These are phyloP conservation scores for Metopolophium dirhodum DNA, from an alignment of 1,140 invertebrate genomes.

Conservation along the genomic window DNA sequence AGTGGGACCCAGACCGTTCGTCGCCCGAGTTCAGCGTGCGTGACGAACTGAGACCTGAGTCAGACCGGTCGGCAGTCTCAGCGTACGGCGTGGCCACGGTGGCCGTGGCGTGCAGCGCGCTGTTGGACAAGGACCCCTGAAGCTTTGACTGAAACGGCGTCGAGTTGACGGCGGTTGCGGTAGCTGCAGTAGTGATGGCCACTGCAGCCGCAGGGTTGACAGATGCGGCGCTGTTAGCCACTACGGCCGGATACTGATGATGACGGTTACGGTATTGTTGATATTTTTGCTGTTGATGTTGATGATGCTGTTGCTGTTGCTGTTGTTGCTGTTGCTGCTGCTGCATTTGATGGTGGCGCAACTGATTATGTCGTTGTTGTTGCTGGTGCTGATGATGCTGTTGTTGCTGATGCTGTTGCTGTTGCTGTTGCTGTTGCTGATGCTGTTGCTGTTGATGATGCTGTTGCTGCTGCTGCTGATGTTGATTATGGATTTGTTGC, in stretches of 20 bases:
- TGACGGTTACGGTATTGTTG: neutral
- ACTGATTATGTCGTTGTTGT: neutral
- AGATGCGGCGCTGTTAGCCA: too few relatives aligned
- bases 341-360: neutral
- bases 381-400: neutral
- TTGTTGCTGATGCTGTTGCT: neutral
- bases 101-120: neutral
- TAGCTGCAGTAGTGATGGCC: neutral
- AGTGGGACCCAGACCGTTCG: conserved; percentile 73
- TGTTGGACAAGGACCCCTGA: neutral
- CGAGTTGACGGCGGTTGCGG: neutral
- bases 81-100: neutral
- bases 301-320: neutral
- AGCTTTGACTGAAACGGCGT: neutral
- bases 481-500: neutral
- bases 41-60: conserved; percentile 74
- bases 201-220: neutral
- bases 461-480: neutral
- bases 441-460: too few relatives aligned
- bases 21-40: conserved; percentile 70
- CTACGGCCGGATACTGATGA: neutral
- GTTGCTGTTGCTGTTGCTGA: neutral
- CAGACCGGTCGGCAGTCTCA: conserved; percentile 66
- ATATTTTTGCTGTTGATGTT: neutral
- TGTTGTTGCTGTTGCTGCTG: neutral